A percentile compares a stretch with the other conserved stretches of the same genome.
Evolutionary conservation across 2,888 invertebrate genomes (phyloP).

Genomic region (Nycteola revayana): DNA sequence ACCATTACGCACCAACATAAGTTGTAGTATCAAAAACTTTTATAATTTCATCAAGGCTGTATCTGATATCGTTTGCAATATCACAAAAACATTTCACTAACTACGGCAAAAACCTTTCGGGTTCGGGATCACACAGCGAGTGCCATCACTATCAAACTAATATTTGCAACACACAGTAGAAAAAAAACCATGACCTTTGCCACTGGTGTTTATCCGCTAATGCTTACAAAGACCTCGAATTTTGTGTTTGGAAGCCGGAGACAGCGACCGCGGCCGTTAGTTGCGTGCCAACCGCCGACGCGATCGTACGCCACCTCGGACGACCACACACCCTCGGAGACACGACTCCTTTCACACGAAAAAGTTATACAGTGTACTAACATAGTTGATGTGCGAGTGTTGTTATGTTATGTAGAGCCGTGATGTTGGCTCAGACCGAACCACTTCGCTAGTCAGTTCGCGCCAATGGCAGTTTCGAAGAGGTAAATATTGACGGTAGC

Average conservation of each 20-base stretch:
- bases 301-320: slow-evolving; percentile 47
- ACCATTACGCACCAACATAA: no score
- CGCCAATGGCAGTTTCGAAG: slow-evolving; percentile 50
- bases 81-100: no score
- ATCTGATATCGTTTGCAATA: no score
- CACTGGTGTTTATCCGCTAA: slow-evolving; percentile 56
- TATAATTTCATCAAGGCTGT: no score
- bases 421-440: slow-evolving; percentile 34
- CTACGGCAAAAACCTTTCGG: no score
- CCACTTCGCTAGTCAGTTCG: slow-evolving; percentile 46
- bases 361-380: slow-evolving; percentile 46
- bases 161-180: slow-evolving; percentile 20
- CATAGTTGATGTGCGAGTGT: slow-evolving; percentile 34
- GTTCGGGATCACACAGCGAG: no score
- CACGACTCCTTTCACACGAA: slow-evolving; percentile 36
- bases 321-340: slow-evolving; percentile 23
- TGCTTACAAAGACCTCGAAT: slow-evolving; percentile 64
- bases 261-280: slow-evolving; percentile 52
- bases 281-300: slow-evolving; percentile 59
- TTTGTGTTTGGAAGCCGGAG: slow-evolving; percentile 54
- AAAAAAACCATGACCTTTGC: slow-evolving; percentile 66
- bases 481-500: slow-evolving; percentile 70
- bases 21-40: no score
- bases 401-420: slow-evolving; percentile 46
- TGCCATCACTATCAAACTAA: slow-evolving; percentile 12